Base-by-base conservation (phyloP, 2,888 invertebrate genomes). In the Hyposoter didymator region DNA sequence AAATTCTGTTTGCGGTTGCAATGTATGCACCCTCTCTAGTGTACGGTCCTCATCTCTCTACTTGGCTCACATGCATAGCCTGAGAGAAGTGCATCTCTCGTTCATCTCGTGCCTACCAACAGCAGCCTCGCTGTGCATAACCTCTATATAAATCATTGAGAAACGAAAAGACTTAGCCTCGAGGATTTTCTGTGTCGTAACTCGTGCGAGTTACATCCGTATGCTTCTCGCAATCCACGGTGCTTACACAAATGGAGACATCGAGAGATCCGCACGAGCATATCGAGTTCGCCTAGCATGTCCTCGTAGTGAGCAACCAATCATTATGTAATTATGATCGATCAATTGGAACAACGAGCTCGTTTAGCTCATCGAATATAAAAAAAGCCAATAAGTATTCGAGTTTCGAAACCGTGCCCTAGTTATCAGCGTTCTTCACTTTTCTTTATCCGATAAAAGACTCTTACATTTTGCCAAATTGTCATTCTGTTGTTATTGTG, bases 11-110 rank as follows among this genome's bases (percentile, higher is more conserved):
- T 91, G 91, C 91, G 84, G 89, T 90, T 88, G 90, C 91, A 91
- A 93, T 92, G 90, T 93, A 92, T 93, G 92, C 92, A 93, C 93
- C 92, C 93, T 91, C 89, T 84, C 84, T 76, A 73, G 76, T 52
- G 49, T 17, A 69, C 79, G 55, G 69, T 45, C 49, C 72, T 72
- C 74, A 78, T 82, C 75, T 78, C 83, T 88, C 64, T 52, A 67
- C 74, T 75, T 59, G 75, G 59, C 78, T 76, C 47, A 78, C 73
- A 74, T 84, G 78, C 84, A 84, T 81, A 73, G 59, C 70, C 73
- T 17, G 75, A 22, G 78, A 78, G 35, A 84, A 85, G 82, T 86
- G 86, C 84, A 84, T 81, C 74, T 81, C 80, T 67, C 69, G 70
- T 76, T 78, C 78, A 78, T 66, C 76, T 66, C 85, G 75, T 59